Conservation (phyloP, 2,888 invertebrate species). For the Masnerella sp. region DNA sequence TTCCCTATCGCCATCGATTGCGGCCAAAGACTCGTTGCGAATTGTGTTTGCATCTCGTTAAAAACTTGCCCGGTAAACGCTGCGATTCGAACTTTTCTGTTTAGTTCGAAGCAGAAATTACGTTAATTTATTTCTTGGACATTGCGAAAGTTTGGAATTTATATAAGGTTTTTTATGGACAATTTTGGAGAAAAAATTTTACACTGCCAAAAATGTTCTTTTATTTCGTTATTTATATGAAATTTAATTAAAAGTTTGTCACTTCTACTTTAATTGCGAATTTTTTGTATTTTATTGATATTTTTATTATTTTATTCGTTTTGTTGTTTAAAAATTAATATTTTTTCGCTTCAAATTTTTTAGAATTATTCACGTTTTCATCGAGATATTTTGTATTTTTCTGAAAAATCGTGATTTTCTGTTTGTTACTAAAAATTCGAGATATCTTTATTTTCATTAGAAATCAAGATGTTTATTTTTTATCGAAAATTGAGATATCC, state of each 20-base stretch:
- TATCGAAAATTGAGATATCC: not conserved
- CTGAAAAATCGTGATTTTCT: not conserved
- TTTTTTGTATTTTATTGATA: too few species aligned
- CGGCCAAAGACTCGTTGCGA: not conserved
- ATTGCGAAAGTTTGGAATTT: not conserved
- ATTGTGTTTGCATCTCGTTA: slow-evolving; percentile 25
- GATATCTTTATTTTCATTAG: not conserved
- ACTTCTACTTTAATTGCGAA: too few species aligned
- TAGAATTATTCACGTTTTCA: too few species aligned
- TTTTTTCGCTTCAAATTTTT: too few species aligned
- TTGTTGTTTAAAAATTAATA: too few species aligned
- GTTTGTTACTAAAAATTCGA: not conserved
- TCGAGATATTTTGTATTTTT: not conserved
- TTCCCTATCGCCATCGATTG: slow-evolving; percentile 12
- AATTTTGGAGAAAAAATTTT: not conserved
- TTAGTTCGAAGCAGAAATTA: not conserved
- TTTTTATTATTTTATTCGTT: too few species aligned
- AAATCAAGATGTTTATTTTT: not conserved
- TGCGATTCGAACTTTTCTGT: not conserved
- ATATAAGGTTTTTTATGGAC: not conserved
- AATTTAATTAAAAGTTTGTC: too few species aligned
- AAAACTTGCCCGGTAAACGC: slow-evolving; percentile 8
- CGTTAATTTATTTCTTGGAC: slow-evolving; percentile 3
- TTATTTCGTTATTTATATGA: too few species aligned
- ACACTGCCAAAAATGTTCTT: not conserved